Conservation (phyloP, 2,888 invertebrate species). For the Ptychoptera albimana region DNA sequence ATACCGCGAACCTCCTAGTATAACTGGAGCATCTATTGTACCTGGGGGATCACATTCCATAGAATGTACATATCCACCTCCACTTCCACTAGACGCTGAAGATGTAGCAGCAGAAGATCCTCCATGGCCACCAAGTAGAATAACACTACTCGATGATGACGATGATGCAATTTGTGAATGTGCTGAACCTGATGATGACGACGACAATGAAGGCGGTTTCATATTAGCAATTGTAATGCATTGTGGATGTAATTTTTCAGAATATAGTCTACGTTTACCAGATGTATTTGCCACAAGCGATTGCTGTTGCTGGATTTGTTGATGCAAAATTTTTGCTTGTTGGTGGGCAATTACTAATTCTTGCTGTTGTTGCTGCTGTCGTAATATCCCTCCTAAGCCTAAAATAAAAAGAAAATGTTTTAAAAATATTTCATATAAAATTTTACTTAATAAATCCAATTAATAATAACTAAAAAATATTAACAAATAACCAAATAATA, state of each 20-base stretch:
- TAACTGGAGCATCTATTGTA: background rate
- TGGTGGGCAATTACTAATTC: conserved; percentile 15
- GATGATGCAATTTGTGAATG: background rate
- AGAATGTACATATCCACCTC: conserved; percentile 22
- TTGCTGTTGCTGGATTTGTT: conserved; percentile 12
- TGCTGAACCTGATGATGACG: background rate
- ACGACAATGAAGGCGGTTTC: background rate
- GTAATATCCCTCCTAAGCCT: conserved; percentile 21
- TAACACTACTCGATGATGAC: background rate
- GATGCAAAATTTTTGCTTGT: conserved; percentile 12
- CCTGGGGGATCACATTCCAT: conserved; percentile 69
- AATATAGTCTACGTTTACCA: background rate
- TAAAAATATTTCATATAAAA: too few relatives aligned
- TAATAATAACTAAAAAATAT: too few relatives aligned
- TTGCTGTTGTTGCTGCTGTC: conserved; percentile 13
- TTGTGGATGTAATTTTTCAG: background rate
- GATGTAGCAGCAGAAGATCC: conserved; percentile 10
- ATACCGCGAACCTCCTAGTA: conserved; percentile 4
- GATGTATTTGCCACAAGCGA: conserved; percentile 11
- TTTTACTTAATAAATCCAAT: too few relatives aligned
- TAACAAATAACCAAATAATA: too few relatives aligned
- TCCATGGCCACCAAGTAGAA: background rate
- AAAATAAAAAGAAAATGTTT: background rate
- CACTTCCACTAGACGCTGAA: conserved; percentile 11
- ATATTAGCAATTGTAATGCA: background rate